Evolutionary conservation across 2,113 vertebrate species (phyloP).

Genomic region (Myotis brandtii): DNA sequence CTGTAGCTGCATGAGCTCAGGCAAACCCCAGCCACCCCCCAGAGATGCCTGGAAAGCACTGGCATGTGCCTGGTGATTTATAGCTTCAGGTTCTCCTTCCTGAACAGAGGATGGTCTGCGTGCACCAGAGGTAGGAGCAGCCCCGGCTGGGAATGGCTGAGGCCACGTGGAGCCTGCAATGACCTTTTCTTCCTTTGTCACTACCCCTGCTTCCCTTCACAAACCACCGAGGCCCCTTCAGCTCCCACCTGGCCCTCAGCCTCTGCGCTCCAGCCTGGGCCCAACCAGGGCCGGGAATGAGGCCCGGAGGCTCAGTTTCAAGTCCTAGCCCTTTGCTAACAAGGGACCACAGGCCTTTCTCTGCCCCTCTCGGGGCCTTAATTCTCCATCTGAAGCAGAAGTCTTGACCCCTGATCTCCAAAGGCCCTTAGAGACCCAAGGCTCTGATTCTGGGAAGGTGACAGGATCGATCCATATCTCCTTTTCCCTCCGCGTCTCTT

Average conservation of each 20-base stretch:
- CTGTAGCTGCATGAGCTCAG: neutral
- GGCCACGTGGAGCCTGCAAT: neutral
- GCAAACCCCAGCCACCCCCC: neutral
- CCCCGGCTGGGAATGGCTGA: neutral
- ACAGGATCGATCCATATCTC: fast-evolving
- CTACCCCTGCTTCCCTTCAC: neutral
- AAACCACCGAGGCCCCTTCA: neutral
- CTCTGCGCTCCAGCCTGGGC: neutral
- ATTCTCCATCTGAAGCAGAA: neutral
- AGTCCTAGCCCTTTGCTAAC: neutral
- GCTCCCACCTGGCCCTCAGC: neutral
- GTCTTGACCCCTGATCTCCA: neutral
- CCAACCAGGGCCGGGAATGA: neutral
- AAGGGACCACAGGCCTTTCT: neutral
- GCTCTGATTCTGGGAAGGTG: neutral
- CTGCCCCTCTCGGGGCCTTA: neutral
- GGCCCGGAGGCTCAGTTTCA: neutral
- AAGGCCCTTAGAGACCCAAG: neutral
- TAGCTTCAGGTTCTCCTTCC: neutral
- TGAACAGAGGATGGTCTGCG: fast-evolving
- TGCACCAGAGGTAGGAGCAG: neutral
- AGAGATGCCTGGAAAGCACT: neutral
- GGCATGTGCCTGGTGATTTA: neutral
- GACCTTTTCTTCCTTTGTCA: neutral
- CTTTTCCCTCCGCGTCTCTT: neutral